Evolutionary conservation across 2,888 invertebrate species (phyloP), one percentile per base, ranked within the genome.

Genomic region (Heliconius hortense): DNA sequence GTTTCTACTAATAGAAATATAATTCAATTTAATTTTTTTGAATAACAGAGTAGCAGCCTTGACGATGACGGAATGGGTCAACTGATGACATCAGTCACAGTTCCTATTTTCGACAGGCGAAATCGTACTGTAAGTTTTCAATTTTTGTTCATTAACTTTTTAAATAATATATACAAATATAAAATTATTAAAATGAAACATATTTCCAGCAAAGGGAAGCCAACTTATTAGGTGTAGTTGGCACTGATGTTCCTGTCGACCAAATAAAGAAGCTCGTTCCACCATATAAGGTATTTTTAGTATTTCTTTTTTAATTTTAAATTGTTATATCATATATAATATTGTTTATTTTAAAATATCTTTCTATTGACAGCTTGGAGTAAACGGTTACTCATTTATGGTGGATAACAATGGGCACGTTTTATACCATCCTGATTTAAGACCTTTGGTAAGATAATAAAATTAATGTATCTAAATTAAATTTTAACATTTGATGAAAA

Each of bases 361-460:
- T 26, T 56, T 70, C 83, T 85, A 74, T 82, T 94, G 95, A 78
- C 94, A 98, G 98, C 95, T 99, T 86, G 99, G 99, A 82, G 98
- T 98, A 62, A 98, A 98, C 90, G 98, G 98, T 73, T 99, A 99
- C 93, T 98, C 98, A 72, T 99, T 99, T 93, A 97, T 98, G 93
- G 97, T 99, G 86, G 98, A 98, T 91, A 99, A 99, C 92, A 99
- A 99, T 94, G 99, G 99, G 83, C 98, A 98, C 92, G 96, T 99
- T 80, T 94, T 99, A 79, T 98, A 98, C 89, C 99, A 99, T 95
- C 99, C 99, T 39, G 98, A 99, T 90, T 95, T 98, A 84, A 95
- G 98, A 84, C 98, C 99, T 71, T 91, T 98, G 95, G 97, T 98
- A 94, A 95, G 96, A 69, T 21, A 18, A 28, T 28, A 53, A 39